phyloP scores from a whole-genome alignment of 53 echinoderm and acorn worm species.

The Glandiceps talaboti region DNA sequence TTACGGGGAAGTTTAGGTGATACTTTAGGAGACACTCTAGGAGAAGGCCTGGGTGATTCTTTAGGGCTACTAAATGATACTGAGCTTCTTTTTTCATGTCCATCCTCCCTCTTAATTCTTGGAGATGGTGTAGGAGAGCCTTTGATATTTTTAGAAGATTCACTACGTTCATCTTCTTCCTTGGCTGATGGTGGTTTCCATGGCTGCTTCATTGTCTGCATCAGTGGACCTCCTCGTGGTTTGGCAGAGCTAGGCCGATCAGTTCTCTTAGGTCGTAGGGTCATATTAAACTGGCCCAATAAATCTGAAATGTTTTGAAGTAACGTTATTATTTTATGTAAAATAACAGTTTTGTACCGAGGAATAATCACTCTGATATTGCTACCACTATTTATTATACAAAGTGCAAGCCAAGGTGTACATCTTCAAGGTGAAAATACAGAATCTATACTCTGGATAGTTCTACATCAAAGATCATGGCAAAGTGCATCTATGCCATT shows the following conservation, averaged over 20 bases:
- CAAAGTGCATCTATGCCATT: too few relatives aligned
- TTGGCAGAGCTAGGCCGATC: not conserved
- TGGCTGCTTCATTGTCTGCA: not conserved
- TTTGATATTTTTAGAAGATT: too few relatives aligned
- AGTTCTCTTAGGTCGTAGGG: not conserved
- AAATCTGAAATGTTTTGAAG: too few relatives aligned
- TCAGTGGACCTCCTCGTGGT: not conserved
- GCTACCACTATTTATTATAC: too few relatives aligned
- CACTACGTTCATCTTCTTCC: not conserved
- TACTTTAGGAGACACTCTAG: constrained; percentile 17
- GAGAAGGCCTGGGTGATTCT: not conserved
- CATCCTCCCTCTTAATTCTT: constrained; percentile 1
- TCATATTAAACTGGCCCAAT: not conserved
- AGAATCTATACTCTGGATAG: too few relatives aligned
- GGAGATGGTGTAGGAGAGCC: constrained; percentile 32
- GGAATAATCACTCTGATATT: too few relatives aligned
- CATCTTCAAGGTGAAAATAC: too few relatives aligned
- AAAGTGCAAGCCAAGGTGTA: too few relatives aligned
- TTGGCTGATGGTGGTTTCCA: not conserved
- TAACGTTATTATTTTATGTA: too few relatives aligned
- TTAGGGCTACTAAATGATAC: too few relatives aligned
- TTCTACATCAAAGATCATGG: too few relatives aligned
- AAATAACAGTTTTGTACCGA: not conserved
- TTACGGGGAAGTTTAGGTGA: constrained; percentile 12
- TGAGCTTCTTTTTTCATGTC: not conserved